Evolutionary conservation across 2,113 vertebrate species (phyloP).

Genomic region (Litocranius walleri): DNA sequence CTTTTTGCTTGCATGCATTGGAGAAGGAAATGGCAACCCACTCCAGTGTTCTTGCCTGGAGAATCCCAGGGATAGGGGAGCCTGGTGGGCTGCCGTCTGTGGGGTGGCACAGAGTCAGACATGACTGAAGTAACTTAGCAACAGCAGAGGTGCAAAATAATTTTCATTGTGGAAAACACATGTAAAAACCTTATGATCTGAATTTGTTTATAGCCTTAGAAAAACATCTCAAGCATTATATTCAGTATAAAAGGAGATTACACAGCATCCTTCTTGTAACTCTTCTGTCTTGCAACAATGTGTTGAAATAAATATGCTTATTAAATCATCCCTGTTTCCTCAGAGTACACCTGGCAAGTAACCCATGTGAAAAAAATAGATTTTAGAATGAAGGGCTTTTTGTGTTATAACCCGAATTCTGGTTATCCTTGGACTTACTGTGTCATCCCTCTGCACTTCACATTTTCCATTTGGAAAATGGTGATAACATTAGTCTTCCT

Average conservation of each 20-base stretch:
- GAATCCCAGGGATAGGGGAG: background rate
- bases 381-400: background rate
- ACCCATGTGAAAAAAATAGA: background rate
- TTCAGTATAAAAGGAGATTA: background rate
- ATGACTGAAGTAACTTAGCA: background rate
- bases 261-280: background rate
- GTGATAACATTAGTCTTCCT: background rate
- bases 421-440: background rate
- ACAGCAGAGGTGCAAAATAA: background rate
- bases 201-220: constrained; percentile 6
- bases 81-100: background rate
- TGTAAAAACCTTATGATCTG: background rate
- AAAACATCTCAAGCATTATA: background rate
- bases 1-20: background rate
- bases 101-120: background rate
- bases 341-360: background rate
- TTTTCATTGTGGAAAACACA: background rate
- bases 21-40: background rate
- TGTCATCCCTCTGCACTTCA: background rate
- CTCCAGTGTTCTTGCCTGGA: background rate
- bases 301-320: background rate
- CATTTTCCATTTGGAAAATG: constrained; percentile 33
- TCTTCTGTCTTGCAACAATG: background rate
- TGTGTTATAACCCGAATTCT: constrained; percentile 8
- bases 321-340: background rate